Evolutionary conservation across 2,888 invertebrate genomes (phyloP), one percentile per base, ranked within the genome.

Genomic region (Timandra comae): DNA sequence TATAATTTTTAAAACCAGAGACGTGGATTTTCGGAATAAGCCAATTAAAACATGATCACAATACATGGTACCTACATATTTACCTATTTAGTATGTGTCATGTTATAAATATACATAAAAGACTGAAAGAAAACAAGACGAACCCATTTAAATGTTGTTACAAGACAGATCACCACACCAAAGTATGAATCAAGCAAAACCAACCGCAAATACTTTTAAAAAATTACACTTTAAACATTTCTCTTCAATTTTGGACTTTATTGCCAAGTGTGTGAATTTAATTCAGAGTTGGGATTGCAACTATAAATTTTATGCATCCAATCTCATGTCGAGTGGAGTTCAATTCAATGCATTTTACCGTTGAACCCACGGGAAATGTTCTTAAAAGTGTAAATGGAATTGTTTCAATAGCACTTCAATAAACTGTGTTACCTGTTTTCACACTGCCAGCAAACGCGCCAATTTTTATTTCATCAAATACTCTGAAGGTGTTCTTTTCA

Each of bases 271-370:
- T n/a, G n/a, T n/a, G n/a, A n/a, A n/a, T n/a, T n/a, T n/a, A n/a
- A n/a, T n/a, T n/a, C 44, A 47, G 23, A 24, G 21, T 33, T 43
- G 33, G 42, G 43, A 49, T 49, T 49, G 52, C 56, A 46, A 63
- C 66, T 69, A 73, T 77, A 74, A 67, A 76, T 70, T 73, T 54
- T 53, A 63, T 71, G 63, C 67, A 61, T 59, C 53, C 57, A 68
- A 70, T 70, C 56, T 58, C 53, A 43, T 59, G 70, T 73, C 66
- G 64, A 66, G 63, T 66, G 54, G 54, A 62, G 63, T 68, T 63
- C 69, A 58, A 70, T 69, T 73, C 67, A 54, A 41, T 68, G 69
- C 69, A 68, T 60, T 63, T 58, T 10, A 9, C 11, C 7, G 10
- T 24, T 11, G 2, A 8, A 22, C 22, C 50, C 56, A 25, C 39